Conservation (phyloP, 2,113 vertebrate genomes). For the Conger conger region DNA sequence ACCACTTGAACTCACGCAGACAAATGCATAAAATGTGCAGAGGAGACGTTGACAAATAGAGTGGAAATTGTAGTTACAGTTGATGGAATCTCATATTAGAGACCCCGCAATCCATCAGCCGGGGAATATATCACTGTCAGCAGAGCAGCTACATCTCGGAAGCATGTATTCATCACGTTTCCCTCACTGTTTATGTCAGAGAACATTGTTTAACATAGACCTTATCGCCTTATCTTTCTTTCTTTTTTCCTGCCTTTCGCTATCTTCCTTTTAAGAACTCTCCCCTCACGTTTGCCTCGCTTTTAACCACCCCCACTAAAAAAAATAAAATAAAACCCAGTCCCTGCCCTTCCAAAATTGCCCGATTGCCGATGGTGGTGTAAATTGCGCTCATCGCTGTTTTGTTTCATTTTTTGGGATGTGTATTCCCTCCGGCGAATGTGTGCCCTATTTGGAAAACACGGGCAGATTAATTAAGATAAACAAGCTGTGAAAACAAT, state of each 20-base stretch:
- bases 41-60: constrained; percentile 63
- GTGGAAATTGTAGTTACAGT: constrained; percentile 38
- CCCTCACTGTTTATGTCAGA: constrained; percentile 34
- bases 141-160: constrained; percentile 19
- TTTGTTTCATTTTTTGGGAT: not conserved
- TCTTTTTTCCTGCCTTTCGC: not conserved
- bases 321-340: not conserved
- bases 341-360: not conserved
- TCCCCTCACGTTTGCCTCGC: not conserved
- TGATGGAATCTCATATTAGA: constrained; percentile 46
- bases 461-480: not conserved
- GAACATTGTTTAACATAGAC: constrained; percentile 30
- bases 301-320: no score
- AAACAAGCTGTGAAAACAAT: not conserved
- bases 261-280: not conserved
- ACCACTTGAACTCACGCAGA: constrained; percentile 5
- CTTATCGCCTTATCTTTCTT: not conserved
- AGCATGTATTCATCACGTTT: constrained; percentile 57
- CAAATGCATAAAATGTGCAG: constrained; percentile 37
- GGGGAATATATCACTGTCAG: constrained; percentile 61
- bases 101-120: constrained; percentile 60
- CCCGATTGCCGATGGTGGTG: not conserved
- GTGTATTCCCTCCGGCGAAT: not conserved
- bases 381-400: not conserved
- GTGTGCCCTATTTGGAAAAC: not conserved